phyloP scores from a whole-genome alignment of 2,888 invertebrate genomes.

The Sminthurides aquaticus region DNA sequence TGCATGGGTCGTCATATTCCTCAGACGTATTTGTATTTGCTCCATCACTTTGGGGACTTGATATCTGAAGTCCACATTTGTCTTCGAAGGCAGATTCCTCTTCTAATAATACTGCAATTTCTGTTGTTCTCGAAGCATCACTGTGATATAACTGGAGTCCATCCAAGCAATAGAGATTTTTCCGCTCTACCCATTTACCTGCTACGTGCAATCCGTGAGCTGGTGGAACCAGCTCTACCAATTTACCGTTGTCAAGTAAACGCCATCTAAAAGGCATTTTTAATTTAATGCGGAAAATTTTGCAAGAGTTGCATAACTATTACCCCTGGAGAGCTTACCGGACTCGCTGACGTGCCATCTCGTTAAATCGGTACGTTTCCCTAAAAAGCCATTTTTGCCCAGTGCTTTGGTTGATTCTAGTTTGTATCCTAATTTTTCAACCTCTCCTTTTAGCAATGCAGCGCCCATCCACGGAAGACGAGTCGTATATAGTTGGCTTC shows the following conservation, averaged over 20 bases:
- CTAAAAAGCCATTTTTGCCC: not conserved
- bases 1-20: not conserved
- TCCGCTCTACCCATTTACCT: not conserved
- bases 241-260: conserved; percentile 9
- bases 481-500: conserved; percentile 8
- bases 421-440: not conserved
- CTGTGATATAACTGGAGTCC: conserved; percentile 1
- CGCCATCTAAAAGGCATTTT: conserved; percentile 8
- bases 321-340: too few relatives aligned
- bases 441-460: not conserved
- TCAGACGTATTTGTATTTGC: not conserved
- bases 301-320: not conserved
- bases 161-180: conserved; percentile 2
- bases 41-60: not conserved
- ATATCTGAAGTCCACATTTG: not conserved
- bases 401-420: not conserved
- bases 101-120: not conserved
- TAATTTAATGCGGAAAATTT: not conserved
- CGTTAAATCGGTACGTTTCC: too few relatives aligned
- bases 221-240: not conserved
- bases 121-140: not conserved
- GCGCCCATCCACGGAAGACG: not conserved
- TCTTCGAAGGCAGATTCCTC: conserved; percentile 2
- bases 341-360: too few relatives aligned
- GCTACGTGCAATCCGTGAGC: not conserved